Conservation (phyloP, 2,888 invertebrate species). For the Scelioninae gen. 2 region DNA sequence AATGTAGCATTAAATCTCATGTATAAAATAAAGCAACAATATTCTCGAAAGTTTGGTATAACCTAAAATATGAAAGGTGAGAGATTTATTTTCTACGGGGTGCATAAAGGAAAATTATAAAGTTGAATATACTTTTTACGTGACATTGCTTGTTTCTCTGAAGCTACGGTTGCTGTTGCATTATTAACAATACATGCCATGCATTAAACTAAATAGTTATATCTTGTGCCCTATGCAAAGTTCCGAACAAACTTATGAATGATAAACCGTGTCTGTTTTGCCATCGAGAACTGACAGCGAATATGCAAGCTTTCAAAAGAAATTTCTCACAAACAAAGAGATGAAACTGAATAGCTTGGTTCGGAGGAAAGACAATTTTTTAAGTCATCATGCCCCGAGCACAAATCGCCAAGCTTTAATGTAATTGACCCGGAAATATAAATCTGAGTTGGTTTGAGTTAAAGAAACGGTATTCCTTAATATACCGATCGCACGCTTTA, state of each 20-base stretch:
- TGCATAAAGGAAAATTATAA: slow-evolving; percentile 52
- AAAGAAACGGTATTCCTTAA: slow-evolving; percentile 10
- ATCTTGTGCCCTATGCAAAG: slow-evolving; percentile 40
- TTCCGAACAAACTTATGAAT: slow-evolving; percentile 40
- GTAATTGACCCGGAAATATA: slow-evolving; percentile 22
- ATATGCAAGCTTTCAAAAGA: slow-evolving; percentile 7
- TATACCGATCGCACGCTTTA: too few relatives aligned
- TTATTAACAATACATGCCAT: slow-evolving; percentile 47
- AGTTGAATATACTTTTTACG: slow-evolving; percentile 54
- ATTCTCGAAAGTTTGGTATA: slow-evolving; percentile 33
- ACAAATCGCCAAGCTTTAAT: slow-evolving; percentile 3
- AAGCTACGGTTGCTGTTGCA: slow-evolving; percentile 29
- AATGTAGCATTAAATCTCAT: too few relatives aligned
- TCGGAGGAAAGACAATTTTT: background rate
- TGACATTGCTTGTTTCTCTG: slow-evolving; percentile 33
- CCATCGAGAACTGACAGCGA: slow-evolving; percentile 16
- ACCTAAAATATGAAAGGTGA: slow-evolving; percentile 40
- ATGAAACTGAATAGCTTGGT: slow-evolving; percentile 7
- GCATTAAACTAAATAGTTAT: slow-evolving; percentile 54
- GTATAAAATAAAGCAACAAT: slow-evolving; percentile 47
- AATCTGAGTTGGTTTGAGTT: background rate
- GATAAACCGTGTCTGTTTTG: slow-evolving; percentile 35
- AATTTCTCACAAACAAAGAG: slow-evolving; percentile 9
- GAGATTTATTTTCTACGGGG: slow-evolving; percentile 43
- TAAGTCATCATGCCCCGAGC: background rate